phyloP scores from a whole-genome alignment of 1,140 invertebrate genomes.

The Lasaia peninsularis region DNA sequence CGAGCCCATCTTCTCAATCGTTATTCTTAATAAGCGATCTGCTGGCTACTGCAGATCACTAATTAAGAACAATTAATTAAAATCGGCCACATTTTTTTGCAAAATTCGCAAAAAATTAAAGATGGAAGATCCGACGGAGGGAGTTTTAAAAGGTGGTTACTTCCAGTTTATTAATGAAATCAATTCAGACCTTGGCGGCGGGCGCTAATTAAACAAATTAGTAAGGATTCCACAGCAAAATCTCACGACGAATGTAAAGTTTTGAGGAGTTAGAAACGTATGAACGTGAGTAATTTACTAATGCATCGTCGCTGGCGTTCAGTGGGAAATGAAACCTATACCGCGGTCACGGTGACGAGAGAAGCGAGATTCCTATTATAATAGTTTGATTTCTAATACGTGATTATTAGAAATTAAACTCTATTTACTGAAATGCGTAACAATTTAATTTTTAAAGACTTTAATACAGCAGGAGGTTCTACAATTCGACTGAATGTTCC shows the following conservation, averaged over 20 bases:
- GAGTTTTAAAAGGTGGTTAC: conserved; percentile 18
- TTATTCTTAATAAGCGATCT: too few relatives aligned
- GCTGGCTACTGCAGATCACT: too few relatives aligned
- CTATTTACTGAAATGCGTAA: too few relatives aligned
- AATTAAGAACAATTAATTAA: too few relatives aligned
- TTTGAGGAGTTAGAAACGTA: conserved; percentile 53
- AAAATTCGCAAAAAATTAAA: background rate
- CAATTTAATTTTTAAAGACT: too few relatives aligned
- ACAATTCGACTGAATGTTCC: too few relatives aligned
- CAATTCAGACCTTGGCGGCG: conserved; percentile 20
- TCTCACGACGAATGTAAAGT: conserved; percentile 61
- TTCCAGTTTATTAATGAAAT: conserved; percentile 26
- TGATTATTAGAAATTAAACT: background rate
- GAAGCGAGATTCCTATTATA: conserved; percentile 13
- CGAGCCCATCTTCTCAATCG: too few relatives aligned
- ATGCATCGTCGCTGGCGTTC: conserved; percentile 48
- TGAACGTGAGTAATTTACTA: conserved; percentile 69
- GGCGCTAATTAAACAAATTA: conserved; percentile 63
- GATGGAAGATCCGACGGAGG: background rate
- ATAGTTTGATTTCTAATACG: background rate
- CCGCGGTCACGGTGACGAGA: background rate
- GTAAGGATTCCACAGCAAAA: conserved; percentile 48
- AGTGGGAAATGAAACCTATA: conserved; percentile 36
- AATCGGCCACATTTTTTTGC: too few relatives aligned
- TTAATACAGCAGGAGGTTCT: too few relatives aligned